Percentiles rank a stretch among this genome's conserved stretches.
phyloP scores from a whole-genome alignment of 1,140 invertebrate genomes.

The Microplitis mediator region DNA sequence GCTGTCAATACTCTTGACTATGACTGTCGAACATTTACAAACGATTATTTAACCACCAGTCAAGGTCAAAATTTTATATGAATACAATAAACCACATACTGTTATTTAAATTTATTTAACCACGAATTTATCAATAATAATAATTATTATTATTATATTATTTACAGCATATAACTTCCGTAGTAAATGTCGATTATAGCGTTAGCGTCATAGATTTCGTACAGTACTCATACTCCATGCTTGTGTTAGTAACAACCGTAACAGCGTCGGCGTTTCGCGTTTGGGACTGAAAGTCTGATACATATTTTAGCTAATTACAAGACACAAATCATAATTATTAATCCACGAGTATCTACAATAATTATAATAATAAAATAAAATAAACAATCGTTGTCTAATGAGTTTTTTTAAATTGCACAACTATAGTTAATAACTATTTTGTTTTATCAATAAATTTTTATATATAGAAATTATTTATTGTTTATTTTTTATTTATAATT shows the following conservation, averaged over 20 bases:
- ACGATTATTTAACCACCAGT: not conserved
- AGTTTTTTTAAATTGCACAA: too few relatives aligned
- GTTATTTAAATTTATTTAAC: too few relatives aligned
- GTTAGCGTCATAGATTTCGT: conserved; percentile 19
- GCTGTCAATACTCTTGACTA: not conserved
- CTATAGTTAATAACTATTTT: too few relatives aligned
- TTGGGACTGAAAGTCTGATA: conserved; percentile 20
- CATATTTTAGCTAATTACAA: too few relatives aligned
- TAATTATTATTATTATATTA: not conserved
- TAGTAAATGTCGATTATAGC: conserved; percentile 13
- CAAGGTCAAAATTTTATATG: not conserved
- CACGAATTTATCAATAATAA: not conserved
- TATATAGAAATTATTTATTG: too few relatives aligned
- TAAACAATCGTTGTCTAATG: too few relatives aligned
- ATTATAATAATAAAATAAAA: too few relatives aligned
- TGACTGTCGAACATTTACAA: not conserved
- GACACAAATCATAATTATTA: too few relatives aligned
- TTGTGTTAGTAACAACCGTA: conserved; percentile 15
- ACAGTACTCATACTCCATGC: conserved; percentile 10
- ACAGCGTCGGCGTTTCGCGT: conserved; percentile 29
- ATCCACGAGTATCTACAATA: too few relatives aligned
- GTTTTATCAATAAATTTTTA: too few relatives aligned
- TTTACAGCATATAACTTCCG: not conserved
- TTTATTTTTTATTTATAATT: too few relatives aligned
- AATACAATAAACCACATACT: too few relatives aligned